Percentiles rank a stretch among this genome's conserved stretches.
These are phyloP conservation scores for Athene noctua DNA, from an alignment of 2,113 vertebrate species.

Conservation along the genomic window DNA sequence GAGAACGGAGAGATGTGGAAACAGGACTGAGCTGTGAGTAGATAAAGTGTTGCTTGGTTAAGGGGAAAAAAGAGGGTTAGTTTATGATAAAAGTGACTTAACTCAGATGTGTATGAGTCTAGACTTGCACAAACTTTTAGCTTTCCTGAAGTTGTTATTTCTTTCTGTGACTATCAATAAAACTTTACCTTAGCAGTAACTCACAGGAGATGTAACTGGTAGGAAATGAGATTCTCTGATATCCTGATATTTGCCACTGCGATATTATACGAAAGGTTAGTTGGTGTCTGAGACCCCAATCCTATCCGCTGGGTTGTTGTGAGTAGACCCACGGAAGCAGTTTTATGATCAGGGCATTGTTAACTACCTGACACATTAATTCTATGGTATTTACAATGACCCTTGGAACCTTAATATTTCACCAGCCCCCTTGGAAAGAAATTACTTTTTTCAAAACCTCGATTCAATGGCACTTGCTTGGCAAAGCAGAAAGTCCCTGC, in stretches of 20 bases:
- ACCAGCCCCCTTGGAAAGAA: neutral
- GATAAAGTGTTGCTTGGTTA: neutral
- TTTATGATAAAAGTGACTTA: no score
- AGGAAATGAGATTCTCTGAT: neutral
- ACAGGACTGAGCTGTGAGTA: neutral
- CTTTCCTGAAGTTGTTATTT: neutral
- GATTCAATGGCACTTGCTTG: neutral
- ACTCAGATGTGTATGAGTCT: no score
- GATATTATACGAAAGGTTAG: neutral
- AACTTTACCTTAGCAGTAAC: neutral
- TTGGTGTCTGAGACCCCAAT: neutral
- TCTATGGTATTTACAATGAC: slow-evolving; percentile 8
- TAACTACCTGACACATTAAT: slow-evolving; percentile 7
- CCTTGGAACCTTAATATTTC: neutral
- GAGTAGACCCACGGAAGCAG: neutral
- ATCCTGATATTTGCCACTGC: neutral
- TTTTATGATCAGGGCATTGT: neutral
- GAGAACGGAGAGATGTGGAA: neutral
- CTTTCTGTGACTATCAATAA: neutral
- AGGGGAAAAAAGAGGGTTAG: no score
- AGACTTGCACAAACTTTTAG: no score
- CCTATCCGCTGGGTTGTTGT: fast-evolving
- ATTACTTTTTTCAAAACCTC: neutral
- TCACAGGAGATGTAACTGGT: neutral
- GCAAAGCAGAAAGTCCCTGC: neutral